Base-by-base conservation (phyloP, 2,797 vertebrate genomes). In the Ptychadena robeensis region DNA sequence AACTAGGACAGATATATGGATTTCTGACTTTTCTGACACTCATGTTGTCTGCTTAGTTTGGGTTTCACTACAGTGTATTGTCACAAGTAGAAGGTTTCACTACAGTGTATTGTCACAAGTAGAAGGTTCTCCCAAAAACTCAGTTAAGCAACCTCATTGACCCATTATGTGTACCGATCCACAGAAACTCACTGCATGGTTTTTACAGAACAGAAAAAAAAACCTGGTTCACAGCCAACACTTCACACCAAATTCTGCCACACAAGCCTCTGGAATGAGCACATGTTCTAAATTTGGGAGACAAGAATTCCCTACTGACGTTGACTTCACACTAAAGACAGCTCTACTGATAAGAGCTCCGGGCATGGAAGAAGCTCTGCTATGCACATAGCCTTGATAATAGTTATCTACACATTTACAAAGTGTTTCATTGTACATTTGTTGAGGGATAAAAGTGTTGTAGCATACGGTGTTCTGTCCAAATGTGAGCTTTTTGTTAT, bases 271-370 rank as follows among this genome's bases (percentile, higher is more conserved):
- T 31, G 67, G 68, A 71, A 71, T 71, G 78, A 71, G 67, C 53
- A 80, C 68, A 71, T 72, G 78, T 71, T 63, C 78, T 80, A 80
- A 80, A 37, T 72, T 59, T 14, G 22, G 78, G 53, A 44, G 38
- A 66, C 38, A 78, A 57, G 75, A 72, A 61, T 31, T 71, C 32
- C 53, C 57, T 15, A 31, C 34, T 40, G 57, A 63, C 34, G 59
- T 14, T 53, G 75, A 44, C 64, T 67, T 53, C 30, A 68, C 64
- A 66, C 8, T 48, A 48, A 59, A 77, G 64, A 34, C 38, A 34
- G 40, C 30, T 34, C n/a, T 30, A 35, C n/a, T 31, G 11, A 66
- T 77, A n/a, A 30, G 37, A 63, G 37, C 28, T 65, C 37, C 28
- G 18, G 32, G 38, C 15, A 66, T 37, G 57, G 10, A 38, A 40